Percentiles rank a stretch among this genome's conserved stretches.
phyloP scores from a whole-genome alignment of 2,113 vertebrate species.

The Cercocebus atys region DNA sequence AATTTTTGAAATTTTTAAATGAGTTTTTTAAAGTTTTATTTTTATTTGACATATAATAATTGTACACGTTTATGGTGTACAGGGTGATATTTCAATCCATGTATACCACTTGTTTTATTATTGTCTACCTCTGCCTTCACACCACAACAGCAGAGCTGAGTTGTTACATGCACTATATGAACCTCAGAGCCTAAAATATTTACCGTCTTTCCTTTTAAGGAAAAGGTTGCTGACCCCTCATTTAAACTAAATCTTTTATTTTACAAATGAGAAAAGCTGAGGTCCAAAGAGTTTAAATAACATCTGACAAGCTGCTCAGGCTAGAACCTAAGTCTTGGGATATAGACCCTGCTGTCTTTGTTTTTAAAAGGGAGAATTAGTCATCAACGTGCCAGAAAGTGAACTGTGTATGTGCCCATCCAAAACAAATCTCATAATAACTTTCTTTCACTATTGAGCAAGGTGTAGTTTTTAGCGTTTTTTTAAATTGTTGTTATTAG shows the following conservation, averaged over 20 bases:
- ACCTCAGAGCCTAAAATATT: neutral
- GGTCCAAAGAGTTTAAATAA: neutral
- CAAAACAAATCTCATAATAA: neutral
- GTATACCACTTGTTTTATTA: neutral
- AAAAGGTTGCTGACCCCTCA: neutral
- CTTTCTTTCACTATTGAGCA: neutral
- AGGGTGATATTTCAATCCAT: neutral
- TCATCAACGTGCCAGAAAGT: neutral
- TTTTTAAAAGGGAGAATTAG: neutral
- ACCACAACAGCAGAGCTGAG: neutral
- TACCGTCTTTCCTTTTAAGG: neutral
- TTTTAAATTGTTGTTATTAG: neutral
- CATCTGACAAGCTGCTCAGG: neutral
- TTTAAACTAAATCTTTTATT: neutral
- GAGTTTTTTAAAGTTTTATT: neutral
- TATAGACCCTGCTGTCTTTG: neutral
- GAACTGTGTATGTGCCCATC: neutral
- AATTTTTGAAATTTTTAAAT: too few species aligned
- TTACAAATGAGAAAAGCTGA: neutral
- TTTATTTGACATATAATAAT: neutral
- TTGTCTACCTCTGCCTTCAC: neutral
- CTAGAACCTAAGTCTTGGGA: neutral
- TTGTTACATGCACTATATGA: neutral
- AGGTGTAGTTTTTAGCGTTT: neutral
- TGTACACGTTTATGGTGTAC: neutral